phyloP scores from a whole-genome alignment of 92 coral and sea anemone genomes.

The Heteractis magnifica region DNA sequence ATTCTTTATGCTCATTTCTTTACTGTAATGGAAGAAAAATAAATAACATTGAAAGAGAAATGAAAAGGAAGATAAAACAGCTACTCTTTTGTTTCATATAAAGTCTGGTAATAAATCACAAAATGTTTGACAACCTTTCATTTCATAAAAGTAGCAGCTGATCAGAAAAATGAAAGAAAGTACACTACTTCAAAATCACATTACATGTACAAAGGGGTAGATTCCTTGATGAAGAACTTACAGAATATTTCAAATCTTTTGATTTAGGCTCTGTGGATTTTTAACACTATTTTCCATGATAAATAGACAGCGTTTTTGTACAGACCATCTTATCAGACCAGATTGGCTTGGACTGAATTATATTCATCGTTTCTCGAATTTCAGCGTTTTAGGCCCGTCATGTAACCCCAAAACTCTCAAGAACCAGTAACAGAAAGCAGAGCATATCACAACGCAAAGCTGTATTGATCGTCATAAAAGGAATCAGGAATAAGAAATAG shows the following conservation, averaged over 20 bases:
- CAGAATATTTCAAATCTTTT: background rate
- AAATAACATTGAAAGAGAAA: background rate
- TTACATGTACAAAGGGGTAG: background rate
- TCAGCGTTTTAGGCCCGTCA: background rate
- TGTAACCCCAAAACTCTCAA: background rate
- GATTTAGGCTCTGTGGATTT: background rate
- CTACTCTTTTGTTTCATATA: background rate
- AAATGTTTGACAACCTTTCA: no score
- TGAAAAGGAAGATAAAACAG: background rate
- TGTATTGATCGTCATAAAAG: background rate
- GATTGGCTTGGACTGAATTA: background rate
- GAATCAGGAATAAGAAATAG: background rate
- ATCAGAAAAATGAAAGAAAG: background rate
- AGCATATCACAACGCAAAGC: background rate
- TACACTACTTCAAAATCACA: background rate
- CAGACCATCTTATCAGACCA: no score
- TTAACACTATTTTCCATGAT: background rate
- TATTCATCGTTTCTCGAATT: background rate
- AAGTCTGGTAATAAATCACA: no score
- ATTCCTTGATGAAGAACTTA: background rate
- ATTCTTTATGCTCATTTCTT: background rate
- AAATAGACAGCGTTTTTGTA: background rate
- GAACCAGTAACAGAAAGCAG: background rate
- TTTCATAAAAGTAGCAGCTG: background rate
- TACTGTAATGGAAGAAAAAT: background rate